Evolutionary conservation across 37 sponge, comb jelly and placozoan species (phyloP), one percentile per base, ranked within the genome.

Genomic region (Chondrosia reniformis): DNA sequence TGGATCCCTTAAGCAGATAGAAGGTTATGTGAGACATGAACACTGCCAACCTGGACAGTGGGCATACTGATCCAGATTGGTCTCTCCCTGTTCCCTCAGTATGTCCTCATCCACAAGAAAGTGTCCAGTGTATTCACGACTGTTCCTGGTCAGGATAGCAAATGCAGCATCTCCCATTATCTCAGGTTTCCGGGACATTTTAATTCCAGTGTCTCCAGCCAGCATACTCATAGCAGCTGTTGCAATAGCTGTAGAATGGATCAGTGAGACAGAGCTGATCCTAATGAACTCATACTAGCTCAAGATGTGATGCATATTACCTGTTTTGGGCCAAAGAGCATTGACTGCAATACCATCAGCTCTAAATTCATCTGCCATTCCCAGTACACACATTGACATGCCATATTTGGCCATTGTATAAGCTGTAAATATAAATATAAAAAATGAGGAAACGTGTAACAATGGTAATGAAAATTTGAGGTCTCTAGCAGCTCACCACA

Each of bases 341-440:
- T 96, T 96, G 36, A 93, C 97, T 13, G 91, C 91, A 45, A 96
- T 85, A n/a, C 93, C 93, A 32, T 79, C 34, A 33, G 76, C 71
- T 55, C 93, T 90, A 42, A 93, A 84, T 75, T 98, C 99, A 33
- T 88, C 89, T 46, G 96, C 89, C 99, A 93, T 93, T 3, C 96
- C 99, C 46, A 98, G 83, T 4, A 89, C 96, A 91, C 99, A 98
- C 96, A 98, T 88, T 22, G 96, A 96, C 99, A 98, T 98, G 30
- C 99, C 96, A 74, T 95, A 98, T 82, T 98, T 98, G 63, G 99
- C 96, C 84, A 98, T 98, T 9, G 96, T 98, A 71, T 98, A 98
- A 4, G 96, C 99, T 84, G 57, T 64, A 62, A 33, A 56, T 59
- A 59, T 6, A 49, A 10, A 49, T 49, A 15, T 49, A 19, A 15